phyloP scores from a whole-genome alignment of 2,888 invertebrate genomes.

The Hoplodrina ambigua region DNA sequence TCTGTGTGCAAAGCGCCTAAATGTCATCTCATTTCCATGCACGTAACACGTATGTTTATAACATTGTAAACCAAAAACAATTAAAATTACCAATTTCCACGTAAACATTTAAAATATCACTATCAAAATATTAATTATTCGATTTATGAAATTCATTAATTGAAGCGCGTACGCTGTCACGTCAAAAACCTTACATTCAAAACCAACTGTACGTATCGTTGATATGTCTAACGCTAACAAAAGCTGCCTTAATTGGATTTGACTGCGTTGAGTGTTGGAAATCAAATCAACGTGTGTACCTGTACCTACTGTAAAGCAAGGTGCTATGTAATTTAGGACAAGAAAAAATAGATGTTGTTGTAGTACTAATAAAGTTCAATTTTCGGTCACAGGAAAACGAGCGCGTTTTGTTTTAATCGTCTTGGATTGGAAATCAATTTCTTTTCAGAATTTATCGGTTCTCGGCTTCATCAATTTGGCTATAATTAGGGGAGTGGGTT shows the following conservation, averaged over 20 bases:
- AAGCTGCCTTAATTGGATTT: conserved; percentile 76
- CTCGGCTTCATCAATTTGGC: conserved; percentile 6
- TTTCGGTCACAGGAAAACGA: conserved; percentile 23
- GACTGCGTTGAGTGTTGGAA: conserved; percentile 68
- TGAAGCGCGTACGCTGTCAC: conserved; percentile 66
- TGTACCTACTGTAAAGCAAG: conserved; percentile 50
- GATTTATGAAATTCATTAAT: conserved; percentile 60
- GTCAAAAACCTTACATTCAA: conserved; percentile 71
- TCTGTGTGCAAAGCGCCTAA: too few relatives aligned
- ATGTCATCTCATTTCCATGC: too few relatives aligned
- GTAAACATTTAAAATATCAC: conserved; percentile 35
- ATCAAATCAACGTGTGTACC: conserved; percentile 71
- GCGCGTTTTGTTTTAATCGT: conserved; percentile 34
- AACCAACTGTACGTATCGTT: conserved; percentile 60
- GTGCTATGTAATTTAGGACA: conserved; percentile 46
- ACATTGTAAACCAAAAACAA: too few relatives aligned
- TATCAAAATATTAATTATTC: conserved; percentile 61
- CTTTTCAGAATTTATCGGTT: conserved; percentile 18
- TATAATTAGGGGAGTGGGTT: conserved; percentile 11
- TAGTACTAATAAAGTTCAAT: conserved; percentile 30
- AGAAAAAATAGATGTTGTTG: conserved; percentile 36
- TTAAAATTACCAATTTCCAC: neutral
- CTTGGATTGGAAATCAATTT: conserved; percentile 39
- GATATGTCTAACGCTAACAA: conserved; percentile 73
- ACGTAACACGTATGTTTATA: too few relatives aligned